phyloP scores from a whole-genome alignment of 2,797 vertebrate species.

The Sebastes jordani region DNA sequence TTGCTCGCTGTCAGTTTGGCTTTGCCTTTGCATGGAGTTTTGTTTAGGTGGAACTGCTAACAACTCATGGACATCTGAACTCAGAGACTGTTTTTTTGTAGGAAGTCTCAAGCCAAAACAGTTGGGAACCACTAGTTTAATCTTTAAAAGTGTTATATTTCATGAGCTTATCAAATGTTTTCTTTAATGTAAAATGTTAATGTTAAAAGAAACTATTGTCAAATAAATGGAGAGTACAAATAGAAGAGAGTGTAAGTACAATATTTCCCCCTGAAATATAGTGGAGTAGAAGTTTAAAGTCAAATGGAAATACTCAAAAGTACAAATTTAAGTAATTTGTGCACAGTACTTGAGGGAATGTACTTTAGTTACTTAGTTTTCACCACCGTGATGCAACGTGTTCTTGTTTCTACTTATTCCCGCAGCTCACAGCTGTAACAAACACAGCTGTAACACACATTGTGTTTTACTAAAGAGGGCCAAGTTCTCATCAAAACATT shows the following conservation, averaged over 20 bases:
- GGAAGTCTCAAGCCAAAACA: not conserved
- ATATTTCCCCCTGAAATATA: not conserved
- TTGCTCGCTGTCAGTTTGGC: not conserved
- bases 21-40: not conserved
- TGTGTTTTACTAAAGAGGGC: conserved; percentile 19
- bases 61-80: not conserved
- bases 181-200: not conserved
- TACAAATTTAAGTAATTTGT: not conserved
- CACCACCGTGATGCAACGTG: conserved; percentile 9
- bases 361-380: not conserved
- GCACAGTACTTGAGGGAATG: not conserved
- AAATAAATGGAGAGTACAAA: not conserved
- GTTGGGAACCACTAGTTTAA: not conserved
- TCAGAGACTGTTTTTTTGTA: not conserved
- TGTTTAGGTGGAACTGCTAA: not conserved
- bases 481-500: conserved; percentile 32
- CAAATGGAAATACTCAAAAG: not conserved
- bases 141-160: not conserved
- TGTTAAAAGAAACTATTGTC: not conserved
- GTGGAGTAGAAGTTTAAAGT: not conserved
- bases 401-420: conserved; percentile 32
- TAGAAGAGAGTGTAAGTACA: not conserved
- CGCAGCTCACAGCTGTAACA: conserved; percentile 19
- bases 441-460: conserved; percentile 34
- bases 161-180: not conserved